Evolutionary conservation across 35 echinoderm and acorn worm species (phyloP).

Genomic region (Stichopus chloronotus): DNA sequence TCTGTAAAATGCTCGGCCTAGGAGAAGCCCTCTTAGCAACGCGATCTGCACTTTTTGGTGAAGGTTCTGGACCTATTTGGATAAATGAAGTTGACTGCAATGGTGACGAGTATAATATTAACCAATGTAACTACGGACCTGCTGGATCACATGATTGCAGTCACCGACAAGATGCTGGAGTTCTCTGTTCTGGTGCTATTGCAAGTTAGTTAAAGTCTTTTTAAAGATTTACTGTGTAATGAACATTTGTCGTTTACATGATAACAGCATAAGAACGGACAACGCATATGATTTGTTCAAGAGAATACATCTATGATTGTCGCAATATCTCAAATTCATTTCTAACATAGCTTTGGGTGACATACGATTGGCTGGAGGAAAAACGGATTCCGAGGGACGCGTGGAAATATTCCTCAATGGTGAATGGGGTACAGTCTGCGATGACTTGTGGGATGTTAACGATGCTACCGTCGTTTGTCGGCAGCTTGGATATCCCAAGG

Average conservation of each 20-base stretch:
- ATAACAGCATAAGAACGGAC: too few species aligned
- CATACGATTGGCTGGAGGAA: neutral
- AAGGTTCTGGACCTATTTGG: slow-evolving; percentile 14
- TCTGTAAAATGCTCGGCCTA: slow-evolving; percentile 61
- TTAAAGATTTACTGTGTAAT: too few species aligned
- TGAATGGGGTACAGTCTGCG: slow-evolving; percentile 47
- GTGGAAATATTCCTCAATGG: slow-evolving; percentile 4
- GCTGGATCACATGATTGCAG: slow-evolving; percentile 15
- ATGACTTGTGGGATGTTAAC: slow-evolving; percentile 13
- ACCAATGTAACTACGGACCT: neutral
- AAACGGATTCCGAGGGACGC: neutral
- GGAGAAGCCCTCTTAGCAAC: neutral
- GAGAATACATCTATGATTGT: neutral
- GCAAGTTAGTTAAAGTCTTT: too few species aligned
- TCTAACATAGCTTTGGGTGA: neutral
- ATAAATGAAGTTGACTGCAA: slow-evolving; percentile 50
- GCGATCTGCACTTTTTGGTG: neutral
- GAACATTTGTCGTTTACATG: too few species aligned
- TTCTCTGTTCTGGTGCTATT: neutral
- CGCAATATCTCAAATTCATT: neutral
- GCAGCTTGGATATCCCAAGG: neutral
- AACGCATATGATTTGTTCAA: neutral
- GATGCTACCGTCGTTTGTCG: slow-evolving; percentile 15
- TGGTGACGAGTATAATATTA: slow-evolving; percentile 49
- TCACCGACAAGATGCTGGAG: slow-evolving; percentile 64